A percentile compares a stretch with the other conserved stretches of the same genome.
phyloP scores from a whole-genome alignment of 23 tunicate genomes.

The Phallusia fumigata region DNA sequence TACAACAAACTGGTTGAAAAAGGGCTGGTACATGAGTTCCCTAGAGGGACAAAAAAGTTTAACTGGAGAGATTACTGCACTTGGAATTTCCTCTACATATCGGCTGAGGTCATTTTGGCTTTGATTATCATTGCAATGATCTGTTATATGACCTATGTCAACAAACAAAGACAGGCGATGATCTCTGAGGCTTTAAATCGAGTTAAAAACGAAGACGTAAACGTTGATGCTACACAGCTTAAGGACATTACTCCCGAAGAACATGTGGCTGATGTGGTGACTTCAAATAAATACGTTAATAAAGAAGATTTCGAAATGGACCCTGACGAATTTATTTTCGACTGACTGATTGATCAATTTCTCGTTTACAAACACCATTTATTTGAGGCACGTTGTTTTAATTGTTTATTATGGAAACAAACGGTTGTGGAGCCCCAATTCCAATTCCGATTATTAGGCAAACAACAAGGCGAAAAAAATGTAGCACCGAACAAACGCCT shows the following conservation, averaged over 20 bases:
- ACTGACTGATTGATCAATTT: not conserved
- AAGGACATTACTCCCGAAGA: not conserved
- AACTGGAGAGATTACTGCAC: not conserved
- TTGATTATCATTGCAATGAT: not conserved
- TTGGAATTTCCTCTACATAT: not conserved
- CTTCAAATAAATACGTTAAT: too few relatives aligned
- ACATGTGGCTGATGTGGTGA: too few relatives aligned
- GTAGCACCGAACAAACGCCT: too few relatives aligned
- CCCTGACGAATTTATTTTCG: conserved; percentile 1
- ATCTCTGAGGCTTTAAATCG: not conserved
- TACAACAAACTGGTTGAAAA: not conserved
- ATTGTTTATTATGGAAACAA: too few relatives aligned
- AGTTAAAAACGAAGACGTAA: not conserved
- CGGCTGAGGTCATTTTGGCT: not conserved
- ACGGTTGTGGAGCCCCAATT: too few relatives aligned
- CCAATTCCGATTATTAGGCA: too few relatives aligned
- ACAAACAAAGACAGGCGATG: not conserved
- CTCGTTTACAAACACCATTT: too few relatives aligned
- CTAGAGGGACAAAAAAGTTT: not conserved
- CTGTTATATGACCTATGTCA: not conserved
- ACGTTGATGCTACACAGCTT: not conserved
- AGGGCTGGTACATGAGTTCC: not conserved
- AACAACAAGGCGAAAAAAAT: too few relatives aligned
- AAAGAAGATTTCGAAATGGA: not conserved
- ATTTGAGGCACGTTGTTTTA: too few relatives aligned